A percentile compares a stretch with the other conserved stretches of the same genome.
These are phyloP conservation scores for Macrophya annulata DNA, from an alignment of 2,888 invertebrate species.

Conservation along the genomic window DNA sequence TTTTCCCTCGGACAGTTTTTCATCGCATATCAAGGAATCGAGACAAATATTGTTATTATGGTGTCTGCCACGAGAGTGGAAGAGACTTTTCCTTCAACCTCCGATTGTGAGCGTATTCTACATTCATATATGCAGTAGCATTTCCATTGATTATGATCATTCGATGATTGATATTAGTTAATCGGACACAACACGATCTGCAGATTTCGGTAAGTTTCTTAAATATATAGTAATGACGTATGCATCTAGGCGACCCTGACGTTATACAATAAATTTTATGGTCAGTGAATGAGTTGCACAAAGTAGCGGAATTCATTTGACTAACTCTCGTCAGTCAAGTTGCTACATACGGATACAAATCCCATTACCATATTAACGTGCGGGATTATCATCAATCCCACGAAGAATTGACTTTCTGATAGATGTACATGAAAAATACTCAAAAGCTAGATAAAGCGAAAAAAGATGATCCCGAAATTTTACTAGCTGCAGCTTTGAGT, in stretches of 20 bases:
- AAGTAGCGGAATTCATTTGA: neutral
- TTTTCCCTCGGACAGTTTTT: neutral
- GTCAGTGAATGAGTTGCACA: neutral
- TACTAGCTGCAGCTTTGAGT: neutral
- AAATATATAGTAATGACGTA: neutral
- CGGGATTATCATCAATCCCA: neutral
- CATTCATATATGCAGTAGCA: neutral
- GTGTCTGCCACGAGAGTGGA: neutral
- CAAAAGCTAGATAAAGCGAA: neutral
- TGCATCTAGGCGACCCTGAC: neutral
- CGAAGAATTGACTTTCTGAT: neutral
- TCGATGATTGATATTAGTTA: neutral
- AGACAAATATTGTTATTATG: neutral
- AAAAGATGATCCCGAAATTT: neutral
- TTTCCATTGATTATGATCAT: neutral
- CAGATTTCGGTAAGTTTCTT: neutral
- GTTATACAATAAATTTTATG: neutral
- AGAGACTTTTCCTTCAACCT: neutral
- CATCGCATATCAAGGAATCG: neutral
- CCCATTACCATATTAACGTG: neutral
- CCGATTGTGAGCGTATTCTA: neutral
- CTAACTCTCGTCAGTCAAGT: neutral
- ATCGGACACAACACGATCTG: neutral
- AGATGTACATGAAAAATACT: neutral
- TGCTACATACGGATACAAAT: neutral